Evolutionary conservation across 2,797 vertebrate genomes (phyloP).

Genomic region (Holocentrus rufus): DNA sequence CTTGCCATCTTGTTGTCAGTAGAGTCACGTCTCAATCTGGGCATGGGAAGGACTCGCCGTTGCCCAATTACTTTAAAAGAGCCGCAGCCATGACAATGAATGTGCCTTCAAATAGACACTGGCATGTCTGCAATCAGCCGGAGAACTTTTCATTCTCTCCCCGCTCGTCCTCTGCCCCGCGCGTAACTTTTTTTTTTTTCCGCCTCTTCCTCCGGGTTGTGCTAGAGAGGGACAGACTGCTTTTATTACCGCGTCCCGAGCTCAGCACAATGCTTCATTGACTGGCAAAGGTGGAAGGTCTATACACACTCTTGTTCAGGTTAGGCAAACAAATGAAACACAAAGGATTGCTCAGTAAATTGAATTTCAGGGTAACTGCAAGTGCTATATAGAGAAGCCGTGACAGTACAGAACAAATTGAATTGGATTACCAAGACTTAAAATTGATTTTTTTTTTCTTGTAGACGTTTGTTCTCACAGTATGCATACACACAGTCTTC

Average conservation of each 20-base stretch:
- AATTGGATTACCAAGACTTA: constrained; percentile 28
- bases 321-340: constrained; percentile 53
- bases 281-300: constrained; percentile 41
- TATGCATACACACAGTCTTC: constrained; percentile 15
- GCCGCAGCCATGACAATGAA: constrained; percentile 31
- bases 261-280: constrained; percentile 38
- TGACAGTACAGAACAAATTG: constrained; percentile 33
- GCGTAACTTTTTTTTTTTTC: constrained; percentile 16
- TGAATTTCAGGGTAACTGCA: constrained; percentile 38
- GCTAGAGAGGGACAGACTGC: constrained; percentile 12
- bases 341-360: constrained; percentile 49
- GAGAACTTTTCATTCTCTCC: constrained; percentile 28
- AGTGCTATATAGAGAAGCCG: constrained; percentile 20
- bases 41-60: constrained; percentile 38
- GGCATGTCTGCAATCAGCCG: constrained; percentile 35
- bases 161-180: neutral
- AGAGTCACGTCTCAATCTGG: constrained; percentile 53
- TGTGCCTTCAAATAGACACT: constrained; percentile 42
- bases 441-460: constrained; percentile 34
- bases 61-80: constrained; percentile 58
- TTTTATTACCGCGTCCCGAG: constrained; percentile 31
- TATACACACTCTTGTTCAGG: constrained; percentile 38
- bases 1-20: constrained; percentile 41
- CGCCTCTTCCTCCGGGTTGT: constrained; percentile 25
- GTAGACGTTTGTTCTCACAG: constrained; percentile 23